Evolutionary conservation across 2,888 invertebrate species (phyloP).

Genomic region (Hoplodrina ambigua): DNA sequence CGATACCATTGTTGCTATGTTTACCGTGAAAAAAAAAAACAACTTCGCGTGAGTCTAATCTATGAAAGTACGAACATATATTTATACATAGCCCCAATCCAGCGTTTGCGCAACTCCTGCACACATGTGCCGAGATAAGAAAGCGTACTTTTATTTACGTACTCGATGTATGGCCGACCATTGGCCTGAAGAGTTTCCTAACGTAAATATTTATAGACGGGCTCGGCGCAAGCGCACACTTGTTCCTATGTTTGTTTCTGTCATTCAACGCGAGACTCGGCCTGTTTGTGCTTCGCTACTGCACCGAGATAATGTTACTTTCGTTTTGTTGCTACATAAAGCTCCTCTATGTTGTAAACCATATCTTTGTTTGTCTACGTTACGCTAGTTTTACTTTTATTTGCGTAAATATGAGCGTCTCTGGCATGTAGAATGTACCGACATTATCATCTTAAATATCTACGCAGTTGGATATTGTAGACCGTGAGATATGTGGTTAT

Average conservation of each 20-base stretch:
- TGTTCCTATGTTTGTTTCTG: conserved; percentile 89
- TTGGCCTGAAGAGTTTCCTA: conserved; percentile 88
- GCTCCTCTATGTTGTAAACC: conserved; percentile 63
- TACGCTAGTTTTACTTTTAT: conserved; percentile 57
- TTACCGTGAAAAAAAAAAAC: conserved; percentile 40
- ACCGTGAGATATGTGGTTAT: conserved; percentile 46
- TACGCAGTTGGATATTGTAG: conserved; percentile 31
- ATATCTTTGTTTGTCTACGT: conserved; percentile 63
- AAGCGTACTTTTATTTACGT: conserved; percentile 87
- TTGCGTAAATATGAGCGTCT: conserved; percentile 53
- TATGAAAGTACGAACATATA: conserved; percentile 54
- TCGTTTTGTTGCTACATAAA: conserved; percentile 74
- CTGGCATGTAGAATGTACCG: conserved; percentile 30
- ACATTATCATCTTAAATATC: conserved; percentile 33
- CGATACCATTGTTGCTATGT: conserved; percentile 41
- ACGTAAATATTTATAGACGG: conserved; percentile 90
- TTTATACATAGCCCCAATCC: conserved; percentile 69
- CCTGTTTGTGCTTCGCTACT: conserved; percentile 69
- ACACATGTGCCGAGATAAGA: conserved; percentile 87
- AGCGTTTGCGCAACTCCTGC: conserved; percentile 83
- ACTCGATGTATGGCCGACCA: conserved; percentile 82
- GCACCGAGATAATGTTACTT: conserved; percentile 71
- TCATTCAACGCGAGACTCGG: conserved; percentile 84
- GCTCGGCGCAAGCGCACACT: conserved; percentile 81
- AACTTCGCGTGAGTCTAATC: conserved; percentile 45